Conservation (phyloP, 2,113 vertebrate species). For the Eidolon helvum region DNA sequence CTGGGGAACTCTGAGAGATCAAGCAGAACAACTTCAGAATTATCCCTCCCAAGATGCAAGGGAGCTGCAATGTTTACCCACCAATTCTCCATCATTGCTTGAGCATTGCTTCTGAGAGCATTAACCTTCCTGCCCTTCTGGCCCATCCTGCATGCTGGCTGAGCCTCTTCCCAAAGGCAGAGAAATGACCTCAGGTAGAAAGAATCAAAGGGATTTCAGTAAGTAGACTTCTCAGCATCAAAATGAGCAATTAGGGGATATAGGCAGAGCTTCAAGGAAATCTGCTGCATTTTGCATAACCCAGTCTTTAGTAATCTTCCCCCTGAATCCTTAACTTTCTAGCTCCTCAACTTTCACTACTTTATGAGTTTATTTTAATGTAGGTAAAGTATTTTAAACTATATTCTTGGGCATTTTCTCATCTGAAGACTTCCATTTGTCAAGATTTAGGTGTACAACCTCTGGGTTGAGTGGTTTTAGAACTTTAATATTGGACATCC, state of each 20-base stretch:
- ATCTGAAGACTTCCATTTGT: not conserved
- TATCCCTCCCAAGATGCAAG: not conserved
- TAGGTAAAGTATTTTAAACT: not conserved
- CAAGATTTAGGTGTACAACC: not conserved
- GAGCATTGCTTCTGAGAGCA: not conserved
- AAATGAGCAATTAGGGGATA: not conserved
- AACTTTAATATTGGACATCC: not conserved
- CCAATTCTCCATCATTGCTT: not conserved
- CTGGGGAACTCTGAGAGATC: not conserved
- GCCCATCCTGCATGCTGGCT: not conserved
- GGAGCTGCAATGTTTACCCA: not conserved
- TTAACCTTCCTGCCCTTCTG: not conserved
- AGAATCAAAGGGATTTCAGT: not conserved
- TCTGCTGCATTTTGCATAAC: not conserved
- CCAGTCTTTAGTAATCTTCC: not conserved
- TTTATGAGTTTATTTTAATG: not conserved
- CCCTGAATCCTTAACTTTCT: not conserved
- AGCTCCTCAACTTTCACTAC: not conserved
- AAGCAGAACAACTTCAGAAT: not conserved
- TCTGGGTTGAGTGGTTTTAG: not conserved
- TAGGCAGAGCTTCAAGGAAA: not conserved
- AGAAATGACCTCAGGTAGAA: not conserved
- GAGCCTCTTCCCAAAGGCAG: not conserved
- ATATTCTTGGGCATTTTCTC: not conserved
- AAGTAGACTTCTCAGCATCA: not conserved